phyloP scores from a whole-genome alignment of 2,888 invertebrate species.

The Neelides folsomi region DNA sequence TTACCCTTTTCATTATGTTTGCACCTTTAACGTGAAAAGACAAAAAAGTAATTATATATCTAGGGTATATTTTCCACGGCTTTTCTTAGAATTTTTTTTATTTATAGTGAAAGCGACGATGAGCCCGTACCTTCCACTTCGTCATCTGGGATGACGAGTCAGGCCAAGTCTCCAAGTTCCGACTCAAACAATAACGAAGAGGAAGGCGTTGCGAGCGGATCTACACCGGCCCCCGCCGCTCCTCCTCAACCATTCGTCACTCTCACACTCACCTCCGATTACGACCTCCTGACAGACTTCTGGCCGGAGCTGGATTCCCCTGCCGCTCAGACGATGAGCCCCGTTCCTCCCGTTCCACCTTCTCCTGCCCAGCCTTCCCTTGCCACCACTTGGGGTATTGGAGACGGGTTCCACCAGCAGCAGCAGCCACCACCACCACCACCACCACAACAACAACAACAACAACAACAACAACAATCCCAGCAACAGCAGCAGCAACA shows the following conservation, averaged over 20 bases:
- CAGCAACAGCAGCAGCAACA: slow-evolving; percentile 7
- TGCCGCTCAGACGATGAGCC: slow-evolving; percentile 8
- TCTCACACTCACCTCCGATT: slow-evolving; percentile 17
- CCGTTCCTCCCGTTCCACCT: slow-evolving; percentile 5
- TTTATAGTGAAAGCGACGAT: slow-evolving; percentile 10
- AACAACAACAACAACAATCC: not conserved
- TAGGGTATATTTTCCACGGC: too few species aligned
- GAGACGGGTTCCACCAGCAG: not conserved
- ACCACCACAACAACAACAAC: slow-evolving; percentile 14
- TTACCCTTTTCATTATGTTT: too few species aligned
- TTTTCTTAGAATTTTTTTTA: not conserved
- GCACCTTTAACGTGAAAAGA: too few species aligned
- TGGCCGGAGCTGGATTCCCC: slow-evolving; percentile 22
- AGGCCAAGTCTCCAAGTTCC: slow-evolving; percentile 9
- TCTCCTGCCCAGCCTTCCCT: slow-evolving; percentile 21
- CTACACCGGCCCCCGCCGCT: slow-evolving; percentile 7
- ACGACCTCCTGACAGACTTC: slow-evolving; percentile 16
- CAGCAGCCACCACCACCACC: slow-evolving; percentile 7
- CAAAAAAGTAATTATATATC: too few species aligned
- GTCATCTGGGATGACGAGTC: not conserved
- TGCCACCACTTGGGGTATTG: slow-evolving; percentile 21
- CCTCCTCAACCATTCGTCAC: slow-evolving; percentile 18
- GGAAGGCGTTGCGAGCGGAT: slow-evolving; percentile 35
- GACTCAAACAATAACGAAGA: slow-evolving; percentile 24
- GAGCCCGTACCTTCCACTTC: slow-evolving; percentile 5